Evolutionary conservation across 2,797 vertebrate species (phyloP).

Genomic region (Meda fulgida): DNA sequence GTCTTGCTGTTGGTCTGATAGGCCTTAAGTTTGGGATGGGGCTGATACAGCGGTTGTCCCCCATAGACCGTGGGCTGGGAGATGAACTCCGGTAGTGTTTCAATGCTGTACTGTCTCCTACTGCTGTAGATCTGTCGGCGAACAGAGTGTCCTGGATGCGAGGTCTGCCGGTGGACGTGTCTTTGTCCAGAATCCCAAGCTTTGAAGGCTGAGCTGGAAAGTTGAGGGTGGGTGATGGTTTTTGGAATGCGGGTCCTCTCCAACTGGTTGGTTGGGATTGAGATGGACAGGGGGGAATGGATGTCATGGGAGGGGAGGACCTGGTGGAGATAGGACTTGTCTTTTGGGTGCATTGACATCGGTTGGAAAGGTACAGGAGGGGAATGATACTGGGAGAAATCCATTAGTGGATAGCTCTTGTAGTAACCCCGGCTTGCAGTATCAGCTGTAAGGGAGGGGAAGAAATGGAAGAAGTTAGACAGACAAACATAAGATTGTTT

Average conservation of each 20-base stretch:
- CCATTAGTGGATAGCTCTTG: constrained; percentile 82
- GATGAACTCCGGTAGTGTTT: constrained; percentile 83
- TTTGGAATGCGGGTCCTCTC: constrained; percentile 79
- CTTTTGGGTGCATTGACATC: constrained; percentile 70
- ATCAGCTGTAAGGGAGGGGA: constrained; percentile 73
- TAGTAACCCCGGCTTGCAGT: constrained; percentile 82
- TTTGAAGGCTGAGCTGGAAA: constrained; percentile 76
- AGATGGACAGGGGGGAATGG: constrained; percentile 77
- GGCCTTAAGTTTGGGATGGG: constrained; percentile 79
- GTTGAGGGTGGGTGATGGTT: constrained; percentile 73
- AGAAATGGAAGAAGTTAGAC: background rate
- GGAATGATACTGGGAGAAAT: constrained; percentile 77
- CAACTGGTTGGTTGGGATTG: constrained; percentile 76
- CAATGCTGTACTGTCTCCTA: constrained; percentile 82
- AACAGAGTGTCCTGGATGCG: constrained; percentile 68
- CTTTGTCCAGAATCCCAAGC: constrained; percentile 68
- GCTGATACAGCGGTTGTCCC: constrained; percentile 71
- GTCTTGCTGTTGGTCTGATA: constrained; percentile 92
- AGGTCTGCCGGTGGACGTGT: constrained; percentile 76
- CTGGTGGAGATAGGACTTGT: constrained; percentile 74
- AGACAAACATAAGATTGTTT: background rate
- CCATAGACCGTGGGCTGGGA: constrained; percentile 67
- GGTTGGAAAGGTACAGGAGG: constrained; percentile 76
- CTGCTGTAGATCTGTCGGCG: constrained; percentile 74
- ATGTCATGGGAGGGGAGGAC: constrained; percentile 71